Evolutionary conservation across 2,888 invertebrate genomes (phyloP).

Genomic region (Chrysina gloriosa): DNA sequence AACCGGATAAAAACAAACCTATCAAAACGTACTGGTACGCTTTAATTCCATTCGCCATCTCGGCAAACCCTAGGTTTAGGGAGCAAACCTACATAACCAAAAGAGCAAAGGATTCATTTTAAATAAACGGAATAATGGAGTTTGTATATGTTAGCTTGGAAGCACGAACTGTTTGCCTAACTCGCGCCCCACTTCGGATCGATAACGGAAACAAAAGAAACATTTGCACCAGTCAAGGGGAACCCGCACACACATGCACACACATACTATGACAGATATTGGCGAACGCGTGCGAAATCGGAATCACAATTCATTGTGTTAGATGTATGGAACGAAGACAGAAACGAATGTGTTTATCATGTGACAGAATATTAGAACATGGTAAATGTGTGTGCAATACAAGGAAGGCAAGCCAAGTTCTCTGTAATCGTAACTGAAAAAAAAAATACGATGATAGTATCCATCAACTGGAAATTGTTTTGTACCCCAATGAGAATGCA

Average conservation of each 20-base stretch:
- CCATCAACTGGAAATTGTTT: too few species aligned
- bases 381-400: not conserved
- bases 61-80: not conserved
- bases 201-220: constrained; percentile 26
- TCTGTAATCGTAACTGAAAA: not conserved
- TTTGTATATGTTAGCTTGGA: not conserved
- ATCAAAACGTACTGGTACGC: not conserved
- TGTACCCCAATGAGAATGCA: too few species aligned
- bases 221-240: constrained; percentile 25
- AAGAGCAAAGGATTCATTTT: not conserved
- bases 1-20: not conserved
- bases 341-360: not conserved
- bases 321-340: not conserved
- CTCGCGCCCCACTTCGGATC: constrained; percentile 21
- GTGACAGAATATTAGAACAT: not conserved
- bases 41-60: too few species aligned
- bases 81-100: not conserved
- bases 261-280: constrained; percentile 7
- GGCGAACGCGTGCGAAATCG: constrained; percentile 22
- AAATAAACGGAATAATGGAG: not conserved
- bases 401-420: too few species aligned
- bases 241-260: too few species aligned
- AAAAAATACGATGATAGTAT: too few species aligned
- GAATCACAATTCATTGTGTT: constrained; percentile 7
- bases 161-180: not conserved